A percentile compares a stretch with the other conserved stretches of the same genome.
Evolutionary conservation across 2,113 vertebrate genomes (phyloP).

Genomic region (Ophiodon elongatus): DNA sequence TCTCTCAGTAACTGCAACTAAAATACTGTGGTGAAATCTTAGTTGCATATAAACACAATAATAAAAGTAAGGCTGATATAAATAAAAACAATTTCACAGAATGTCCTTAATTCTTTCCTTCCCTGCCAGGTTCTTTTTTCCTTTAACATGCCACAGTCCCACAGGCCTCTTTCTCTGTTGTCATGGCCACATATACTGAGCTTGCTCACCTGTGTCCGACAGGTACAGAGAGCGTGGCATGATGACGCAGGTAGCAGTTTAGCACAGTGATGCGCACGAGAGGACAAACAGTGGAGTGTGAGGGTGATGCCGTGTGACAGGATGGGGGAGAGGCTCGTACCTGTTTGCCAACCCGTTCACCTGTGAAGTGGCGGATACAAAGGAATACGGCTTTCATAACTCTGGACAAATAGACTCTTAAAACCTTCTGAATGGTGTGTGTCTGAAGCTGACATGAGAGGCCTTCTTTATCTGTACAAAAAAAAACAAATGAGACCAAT

Average conservation of each 20-base stretch:
- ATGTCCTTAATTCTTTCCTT: too few relatives aligned
- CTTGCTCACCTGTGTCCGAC: not conserved
- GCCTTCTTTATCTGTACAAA: not conserved
- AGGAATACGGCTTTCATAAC: not conserved
- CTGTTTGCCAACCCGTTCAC: slow-evolving; percentile 20
- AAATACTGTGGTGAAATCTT: not conserved
- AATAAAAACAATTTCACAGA: too few relatives aligned
- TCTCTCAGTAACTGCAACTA: not conserved
- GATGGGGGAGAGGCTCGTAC: not conserved
- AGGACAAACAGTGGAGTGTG: slow-evolving; percentile 9
- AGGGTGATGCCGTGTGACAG: not conserved
- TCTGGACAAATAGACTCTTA: not conserved
- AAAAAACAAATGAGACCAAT: not conserved
- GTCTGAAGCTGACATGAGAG: not conserved
- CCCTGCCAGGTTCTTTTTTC: not conserved
- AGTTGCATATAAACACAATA: not conserved
- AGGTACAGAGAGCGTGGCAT: not conserved
- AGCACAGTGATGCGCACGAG: slow-evolving; percentile 7
- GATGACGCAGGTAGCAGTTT: slow-evolving; percentile 5
- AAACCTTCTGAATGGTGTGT: not conserved
- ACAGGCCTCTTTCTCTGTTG: slow-evolving; percentile 1
- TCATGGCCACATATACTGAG: not conserved
- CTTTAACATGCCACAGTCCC: not conserved
- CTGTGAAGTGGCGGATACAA: not conserved
- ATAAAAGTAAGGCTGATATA: not conserved